phyloP scores from a whole-genome alignment of 35 echinoderm and acorn worm genomes.

The Strongylocentrotus purpuratus region DNA sequence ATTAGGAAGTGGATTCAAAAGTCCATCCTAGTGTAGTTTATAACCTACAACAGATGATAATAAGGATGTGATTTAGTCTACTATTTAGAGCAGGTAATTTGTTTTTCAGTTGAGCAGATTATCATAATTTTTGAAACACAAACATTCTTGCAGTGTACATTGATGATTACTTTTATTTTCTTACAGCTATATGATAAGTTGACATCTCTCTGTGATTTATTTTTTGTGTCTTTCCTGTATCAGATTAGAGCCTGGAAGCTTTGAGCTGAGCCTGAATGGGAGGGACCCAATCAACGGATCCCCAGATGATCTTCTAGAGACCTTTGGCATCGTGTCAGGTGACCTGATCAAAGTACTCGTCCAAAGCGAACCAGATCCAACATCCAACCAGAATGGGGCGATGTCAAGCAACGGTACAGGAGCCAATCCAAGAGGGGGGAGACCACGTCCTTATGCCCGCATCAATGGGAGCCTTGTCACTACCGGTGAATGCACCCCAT shows the following conservation, averaged over 20 bases:
- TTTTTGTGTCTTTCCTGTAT: background rate
- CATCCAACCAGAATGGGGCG: background rate
- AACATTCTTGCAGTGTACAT: background rate
- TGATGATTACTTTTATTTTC: background rate
- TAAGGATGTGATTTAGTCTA: no score
- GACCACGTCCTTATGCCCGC: background rate
- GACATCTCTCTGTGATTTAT: background rate
- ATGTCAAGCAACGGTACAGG: background rate
- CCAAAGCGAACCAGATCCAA: background rate
- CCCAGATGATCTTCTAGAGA: conserved; percentile 38
- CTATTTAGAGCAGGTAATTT: no score
- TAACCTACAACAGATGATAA: no score
- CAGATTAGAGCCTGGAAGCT: conserved; percentile 59
- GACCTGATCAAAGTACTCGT: conserved; percentile 70
- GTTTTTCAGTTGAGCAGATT: no score
- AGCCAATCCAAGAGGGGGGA: no score
- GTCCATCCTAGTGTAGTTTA: no score
- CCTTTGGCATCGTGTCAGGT: conserved; percentile 78
- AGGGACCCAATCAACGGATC: conserved; percentile 59
- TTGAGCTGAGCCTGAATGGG: conserved; percentile 90
- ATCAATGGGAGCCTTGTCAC: background rate
- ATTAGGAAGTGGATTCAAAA: no score
- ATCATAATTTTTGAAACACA: no score
- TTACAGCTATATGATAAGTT: background rate
- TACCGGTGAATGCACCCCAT: background rate